Percentiles rank a stretch among this genome's conserved stretches.
Evolutionary conservation across 2,797 vertebrate species (phyloP).

Genomic region (Tangara arthus): DNA sequence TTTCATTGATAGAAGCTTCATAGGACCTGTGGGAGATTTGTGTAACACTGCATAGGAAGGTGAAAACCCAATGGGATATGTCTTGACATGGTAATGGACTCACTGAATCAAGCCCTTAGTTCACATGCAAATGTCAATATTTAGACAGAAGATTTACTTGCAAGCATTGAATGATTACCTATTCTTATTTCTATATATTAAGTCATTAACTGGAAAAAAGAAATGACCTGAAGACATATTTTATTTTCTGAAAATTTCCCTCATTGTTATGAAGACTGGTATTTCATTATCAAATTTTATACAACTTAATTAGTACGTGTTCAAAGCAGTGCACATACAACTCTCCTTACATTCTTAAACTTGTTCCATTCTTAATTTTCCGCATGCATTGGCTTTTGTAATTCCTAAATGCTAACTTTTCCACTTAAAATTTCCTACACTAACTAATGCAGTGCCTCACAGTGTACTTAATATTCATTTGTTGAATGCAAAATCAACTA

Average conservation of each 20-base stretch:
- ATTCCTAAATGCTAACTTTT: background rate
- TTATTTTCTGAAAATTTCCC: background rate
- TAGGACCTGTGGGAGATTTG: background rate
- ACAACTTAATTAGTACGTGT: background rate
- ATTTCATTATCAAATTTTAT: background rate
- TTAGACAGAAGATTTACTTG: background rate
- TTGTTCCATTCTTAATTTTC: background rate
- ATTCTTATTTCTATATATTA: background rate
- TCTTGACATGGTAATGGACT: background rate
- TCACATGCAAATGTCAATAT: background rate
- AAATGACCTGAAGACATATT: background rate
- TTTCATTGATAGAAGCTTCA: background rate
- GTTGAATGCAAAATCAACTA: background rate
- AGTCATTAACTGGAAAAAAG: background rate
- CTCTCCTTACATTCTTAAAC: background rate
- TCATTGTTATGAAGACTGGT: background rate
- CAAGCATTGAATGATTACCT: background rate
- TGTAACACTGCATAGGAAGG: background rate
- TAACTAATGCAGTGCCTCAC: background rate
- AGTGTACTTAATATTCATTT: background rate
- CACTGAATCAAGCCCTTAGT: background rate
- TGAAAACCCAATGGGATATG: background rate
- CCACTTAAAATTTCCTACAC: background rate
- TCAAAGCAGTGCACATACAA: background rate
- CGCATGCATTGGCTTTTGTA: fast-evolving